phyloP scores from a whole-genome alignment of 1,140 invertebrate species.

The Cyclina sinensis region DNA sequence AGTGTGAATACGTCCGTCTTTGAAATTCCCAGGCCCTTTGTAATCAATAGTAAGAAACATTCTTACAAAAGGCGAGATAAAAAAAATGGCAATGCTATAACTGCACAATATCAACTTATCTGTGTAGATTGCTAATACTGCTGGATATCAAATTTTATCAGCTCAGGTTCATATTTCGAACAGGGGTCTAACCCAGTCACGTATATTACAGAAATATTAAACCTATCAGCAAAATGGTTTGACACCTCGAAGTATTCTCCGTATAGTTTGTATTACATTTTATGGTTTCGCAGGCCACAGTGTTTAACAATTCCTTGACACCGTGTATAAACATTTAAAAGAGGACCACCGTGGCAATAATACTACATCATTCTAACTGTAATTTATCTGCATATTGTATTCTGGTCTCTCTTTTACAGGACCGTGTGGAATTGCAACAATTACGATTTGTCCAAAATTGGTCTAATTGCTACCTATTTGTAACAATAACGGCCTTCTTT shows the following conservation, averaged over 20 bases:
- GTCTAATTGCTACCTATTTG: constrained; percentile 66
- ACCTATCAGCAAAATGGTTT: constrained; percentile 33
- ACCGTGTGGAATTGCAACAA: constrained; percentile 50
- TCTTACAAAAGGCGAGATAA: constrained; percentile 26
- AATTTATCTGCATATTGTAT: constrained; percentile 30
- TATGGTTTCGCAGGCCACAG: constrained; percentile 42
- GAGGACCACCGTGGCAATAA: constrained; percentile 54
- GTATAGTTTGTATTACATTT: constrained; percentile 57
- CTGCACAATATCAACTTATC: constrained; percentile 32
- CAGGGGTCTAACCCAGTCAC: not conserved
- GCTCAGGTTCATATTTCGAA: constrained; percentile 13
- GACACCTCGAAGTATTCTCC: constrained; percentile 32
- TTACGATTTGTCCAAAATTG: constrained; percentile 63
- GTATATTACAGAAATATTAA: not conserved
- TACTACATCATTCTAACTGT: constrained; percentile 54
- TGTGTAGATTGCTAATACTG: not conserved
- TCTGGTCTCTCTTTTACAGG: constrained; percentile 18
- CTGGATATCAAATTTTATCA: not conserved
- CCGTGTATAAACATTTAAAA: constrained; percentile 31
- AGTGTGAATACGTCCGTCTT: not conserved
- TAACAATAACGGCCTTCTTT: constrained; percentile 58
- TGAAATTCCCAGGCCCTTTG: not conserved
- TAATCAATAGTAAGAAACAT: not conserved
- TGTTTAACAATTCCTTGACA: constrained; percentile 46
- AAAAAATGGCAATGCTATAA: not conserved